phyloP scores from a whole-genome alignment of 2,888 invertebrate genomes.

The Perizoma flavofasciatum region DNA sequence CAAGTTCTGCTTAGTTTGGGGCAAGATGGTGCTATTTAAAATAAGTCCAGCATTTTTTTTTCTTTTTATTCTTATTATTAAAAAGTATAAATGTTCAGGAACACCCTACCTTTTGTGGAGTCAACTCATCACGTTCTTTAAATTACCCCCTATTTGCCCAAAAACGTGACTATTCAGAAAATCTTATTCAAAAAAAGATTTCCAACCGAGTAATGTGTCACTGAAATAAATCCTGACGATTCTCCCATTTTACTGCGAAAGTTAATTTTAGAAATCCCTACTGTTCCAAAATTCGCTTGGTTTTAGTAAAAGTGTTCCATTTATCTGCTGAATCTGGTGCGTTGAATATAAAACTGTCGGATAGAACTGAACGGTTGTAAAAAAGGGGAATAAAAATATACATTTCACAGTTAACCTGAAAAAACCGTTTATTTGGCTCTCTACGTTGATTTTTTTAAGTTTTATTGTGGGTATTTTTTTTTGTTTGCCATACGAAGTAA shows the following conservation, averaged over 20 bases:
- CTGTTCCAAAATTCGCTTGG: constrained; percentile 20
- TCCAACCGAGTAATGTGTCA: constrained; percentile 3
- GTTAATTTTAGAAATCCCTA: constrained; percentile 10
- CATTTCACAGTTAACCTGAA: no score
- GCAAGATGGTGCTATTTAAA: no score
- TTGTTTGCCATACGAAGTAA: no score
- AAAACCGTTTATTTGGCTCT: no score
- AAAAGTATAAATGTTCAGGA: no score
- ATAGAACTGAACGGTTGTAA: neutral
- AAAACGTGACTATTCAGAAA: neutral
- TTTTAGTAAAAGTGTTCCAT: constrained; percentile 10
- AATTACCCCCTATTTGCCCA: neutral
- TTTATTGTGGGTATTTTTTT: no score
- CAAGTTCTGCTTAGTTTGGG: no score
- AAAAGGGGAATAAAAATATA: neutral
- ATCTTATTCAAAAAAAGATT: neutral
- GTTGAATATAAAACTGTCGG: constrained; percentile 6
- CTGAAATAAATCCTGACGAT: neutral
- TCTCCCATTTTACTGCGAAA: neutral
- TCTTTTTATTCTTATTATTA: no score
- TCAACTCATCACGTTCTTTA: neutral
- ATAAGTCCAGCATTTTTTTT: no score
- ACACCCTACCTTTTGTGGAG: no score
- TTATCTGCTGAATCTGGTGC: constrained; percentile 7
- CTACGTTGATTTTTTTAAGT: no score